Evolutionary conservation across 92 coral and sea anemone species (phyloP), one percentile per base, ranked within the genome.

Genomic region (Porites lobata): DNA sequence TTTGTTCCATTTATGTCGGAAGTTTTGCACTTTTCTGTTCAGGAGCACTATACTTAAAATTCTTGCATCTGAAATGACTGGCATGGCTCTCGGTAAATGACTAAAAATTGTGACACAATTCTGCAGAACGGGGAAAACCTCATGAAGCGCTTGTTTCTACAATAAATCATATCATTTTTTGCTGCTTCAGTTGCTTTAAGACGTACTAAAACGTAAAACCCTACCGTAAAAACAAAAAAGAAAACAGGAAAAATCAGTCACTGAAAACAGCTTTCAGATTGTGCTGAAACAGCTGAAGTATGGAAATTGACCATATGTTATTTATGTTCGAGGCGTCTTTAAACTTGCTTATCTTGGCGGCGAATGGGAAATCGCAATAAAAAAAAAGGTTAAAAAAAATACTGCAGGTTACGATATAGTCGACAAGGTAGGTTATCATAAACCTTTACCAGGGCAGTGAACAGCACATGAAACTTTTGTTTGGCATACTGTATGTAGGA

Each of bases 171-270:
- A 29, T 29, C 32, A 29, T 29, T 29, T 29, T 29, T 29, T 29
- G 32, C 32, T 29, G 2, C 32, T 29, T 29, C 32, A 29, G 4
- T 29, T 29, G 32, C 47, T 38, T 38, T 38, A 38, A 38, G 47
- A 38, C 47, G 47, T 38, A 38, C 47, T 38, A 38, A 38, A 38
- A 38, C 47, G 47, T 38, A 38, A 38, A 38, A 38, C 47, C 66
- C 66, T 15, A 7, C 66, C n/a, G 21, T 18, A n/a, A 17, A 61
- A 61, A 61, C 38, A 17, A 50, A 50, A 18, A 1, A 19, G n/a
- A 15, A 20, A 6, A 52, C 52, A 58, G 77, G 77, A 73, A 51
- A 61, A 73, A 73, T 50, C 15, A 50, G 77, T 73, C 77, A 51
- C 29, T 50, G 10, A 74, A 52, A 50, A 51, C 12, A 51, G 58